Conservation (phyloP, 2,113 vertebrate species). For the Hirundichthys speculiger region DNA sequence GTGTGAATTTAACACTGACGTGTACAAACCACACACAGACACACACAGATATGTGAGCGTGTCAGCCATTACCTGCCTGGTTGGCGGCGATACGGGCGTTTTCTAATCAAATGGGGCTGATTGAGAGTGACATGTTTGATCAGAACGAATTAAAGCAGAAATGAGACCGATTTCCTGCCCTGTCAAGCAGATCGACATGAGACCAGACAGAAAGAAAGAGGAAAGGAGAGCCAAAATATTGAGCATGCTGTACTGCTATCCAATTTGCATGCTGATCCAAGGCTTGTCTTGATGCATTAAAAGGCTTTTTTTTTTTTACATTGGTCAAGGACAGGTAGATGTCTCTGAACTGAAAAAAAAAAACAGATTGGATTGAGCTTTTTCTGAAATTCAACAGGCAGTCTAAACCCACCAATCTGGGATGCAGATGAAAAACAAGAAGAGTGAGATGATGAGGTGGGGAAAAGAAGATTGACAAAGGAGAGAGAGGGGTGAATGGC, state of each 20-base stretch:
- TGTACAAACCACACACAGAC: conserved; percentile 20
- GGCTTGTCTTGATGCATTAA: conserved; percentile 20
- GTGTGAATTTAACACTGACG: conserved; percentile 9
- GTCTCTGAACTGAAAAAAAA: too few species aligned
- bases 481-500: conserved; percentile 1
- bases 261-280: conserved; percentile 56
- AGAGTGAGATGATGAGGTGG: neutral
- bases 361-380: too few species aligned
- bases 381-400: conserved; percentile 39
- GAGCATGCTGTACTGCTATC: conserved; percentile 30
- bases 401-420: conserved; percentile 14
- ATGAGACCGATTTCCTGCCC: conserved; percentile 76
- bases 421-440: conserved; percentile 8
- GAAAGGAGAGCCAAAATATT: conserved; percentile 19
- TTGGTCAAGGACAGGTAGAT: too few species aligned
- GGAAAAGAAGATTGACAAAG: conserved; percentile 10
- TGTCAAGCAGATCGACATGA: conserved; percentile 66
- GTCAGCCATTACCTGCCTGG: conserved; percentile 69
- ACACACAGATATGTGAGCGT: conserved; percentile 54
- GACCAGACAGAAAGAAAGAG: conserved; percentile 30
- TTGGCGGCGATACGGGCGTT: conserved; percentile 63
- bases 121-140: conserved; percentile 81
- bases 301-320: too few species aligned
- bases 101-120: conserved; percentile 74
- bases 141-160: conserved; percentile 78